phyloP scores from a whole-genome alignment of 2,113 vertebrate genomes.

The Sisor rabdophorus region DNA sequence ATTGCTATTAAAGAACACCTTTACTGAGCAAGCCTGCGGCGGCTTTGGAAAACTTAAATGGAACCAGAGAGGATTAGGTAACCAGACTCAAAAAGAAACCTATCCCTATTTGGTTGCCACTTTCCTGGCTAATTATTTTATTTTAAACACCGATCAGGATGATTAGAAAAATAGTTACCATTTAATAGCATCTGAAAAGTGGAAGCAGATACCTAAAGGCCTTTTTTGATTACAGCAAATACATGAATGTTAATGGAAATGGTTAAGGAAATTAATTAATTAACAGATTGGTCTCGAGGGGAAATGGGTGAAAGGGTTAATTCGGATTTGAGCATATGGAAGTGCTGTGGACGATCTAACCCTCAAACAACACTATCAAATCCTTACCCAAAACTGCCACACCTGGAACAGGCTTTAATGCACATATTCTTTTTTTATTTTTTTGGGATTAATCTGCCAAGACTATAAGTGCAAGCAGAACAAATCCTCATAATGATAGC shows the following conservation, averaged over 20 bases:
- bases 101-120: too few relatives aligned
- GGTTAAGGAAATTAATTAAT: too few relatives aligned
- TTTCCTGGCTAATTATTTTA: neutral
- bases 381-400: constrained; percentile 36
- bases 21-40: too few relatives aligned
- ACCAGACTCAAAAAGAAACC: too few relatives aligned
- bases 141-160: neutral
- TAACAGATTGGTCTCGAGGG: constrained; percentile 46
- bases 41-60: too few relatives aligned
- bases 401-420: constrained; percentile 39
- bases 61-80: too few relatives aligned
- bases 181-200: neutral
- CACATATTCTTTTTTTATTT: neutral
- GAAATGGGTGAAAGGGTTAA: constrained; percentile 36
- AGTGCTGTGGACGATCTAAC: constrained; percentile 17
- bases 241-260: constrained; percentile 48
- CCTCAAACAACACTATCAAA: constrained; percentile 15
- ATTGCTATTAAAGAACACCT: too few relatives aligned
- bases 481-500: constrained; percentile 51
- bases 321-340: constrained; percentile 30
- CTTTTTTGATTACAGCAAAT: constrained; percentile 55
- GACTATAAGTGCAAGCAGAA: constrained; percentile 49
- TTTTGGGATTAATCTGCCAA: constrained; percentile 41
- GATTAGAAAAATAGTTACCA: neutral
- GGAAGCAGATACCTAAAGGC: constrained; percentile 34